Conservation (phyloP, 2,113 vertebrate species). For the Chrysochloris asiatica region DNA sequence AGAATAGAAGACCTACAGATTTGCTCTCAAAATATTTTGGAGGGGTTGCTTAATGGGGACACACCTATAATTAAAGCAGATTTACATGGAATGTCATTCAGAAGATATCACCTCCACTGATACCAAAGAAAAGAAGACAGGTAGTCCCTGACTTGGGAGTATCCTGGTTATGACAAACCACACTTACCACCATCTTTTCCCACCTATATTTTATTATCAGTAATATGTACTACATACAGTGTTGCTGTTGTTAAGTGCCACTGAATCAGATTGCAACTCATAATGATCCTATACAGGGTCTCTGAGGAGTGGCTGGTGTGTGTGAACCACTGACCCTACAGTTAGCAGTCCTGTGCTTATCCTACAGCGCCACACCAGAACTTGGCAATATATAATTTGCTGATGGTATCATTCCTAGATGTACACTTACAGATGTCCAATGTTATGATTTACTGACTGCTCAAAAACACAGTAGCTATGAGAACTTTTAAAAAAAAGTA, state of each 20-base stretch:
- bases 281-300: too few species aligned
- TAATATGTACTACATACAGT: not conserved
- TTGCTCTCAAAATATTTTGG: not conserved
- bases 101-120: constrained; percentile 8
- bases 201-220: too few species aligned
- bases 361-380: too few species aligned
- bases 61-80: constrained; percentile 49
- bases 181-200: too few species aligned
- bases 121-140: constrained; percentile 25
- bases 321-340: too few species aligned
- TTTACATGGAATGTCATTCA: not conserved
- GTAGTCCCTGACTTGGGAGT: not conserved
- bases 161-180: not conserved
- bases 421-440: not conserved
- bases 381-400: not conserved
- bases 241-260: too few species aligned
- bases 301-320: too few species aligned
- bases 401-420: not conserved
- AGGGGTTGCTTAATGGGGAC: not conserved
- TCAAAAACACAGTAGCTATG: not conserved
- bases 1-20: not conserved
- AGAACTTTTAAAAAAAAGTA: not conserved
- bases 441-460: not conserved
- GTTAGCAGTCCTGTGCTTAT: too few species aligned
- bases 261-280: too few species aligned